A percentile compares a stretch with the other conserved stretches of the same genome.
Conservation (phyloP, 1,140 invertebrate species). For the Glossosoma conforme region DNA sequence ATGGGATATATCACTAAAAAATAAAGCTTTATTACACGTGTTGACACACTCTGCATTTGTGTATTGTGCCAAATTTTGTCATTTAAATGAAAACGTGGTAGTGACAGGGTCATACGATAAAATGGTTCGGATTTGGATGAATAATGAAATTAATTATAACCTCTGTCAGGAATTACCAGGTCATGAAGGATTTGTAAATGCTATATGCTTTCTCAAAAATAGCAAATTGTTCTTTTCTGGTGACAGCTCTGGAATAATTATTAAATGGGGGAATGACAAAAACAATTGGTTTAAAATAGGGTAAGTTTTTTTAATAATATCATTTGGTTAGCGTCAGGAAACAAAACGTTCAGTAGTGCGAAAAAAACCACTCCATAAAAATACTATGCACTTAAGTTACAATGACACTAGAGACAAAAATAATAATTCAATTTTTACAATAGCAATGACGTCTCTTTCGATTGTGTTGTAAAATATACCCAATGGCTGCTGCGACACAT, state of each 20-base stretch:
- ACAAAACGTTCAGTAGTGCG: no score
- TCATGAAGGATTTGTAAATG: slow-evolving; percentile 35
- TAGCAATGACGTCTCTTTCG: no score
- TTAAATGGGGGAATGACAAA: slow-evolving; percentile 33
- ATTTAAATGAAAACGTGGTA: slow-evolving; percentile 28
- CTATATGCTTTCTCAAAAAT: slow-evolving; percentile 33
- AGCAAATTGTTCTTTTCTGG: slow-evolving; percentile 31
- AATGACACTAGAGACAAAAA: no score
- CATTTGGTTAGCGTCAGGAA: no score
- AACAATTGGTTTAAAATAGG: slow-evolving; percentile 29
- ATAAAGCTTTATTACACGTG: slow-evolving; percentile 27
- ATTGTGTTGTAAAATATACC: no score
- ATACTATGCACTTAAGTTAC: no score
- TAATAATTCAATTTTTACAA: no score
- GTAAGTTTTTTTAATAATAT: slow-evolving; percentile 18
- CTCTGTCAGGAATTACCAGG: slow-evolving; percentile 33
- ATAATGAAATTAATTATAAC: slow-evolving; percentile 21
- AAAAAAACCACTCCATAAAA: no score
- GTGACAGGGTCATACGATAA: slow-evolving; percentile 36
- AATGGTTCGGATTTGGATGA: slow-evolving; percentile 34
- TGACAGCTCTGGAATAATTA: slow-evolving; percentile 34
- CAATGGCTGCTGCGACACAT: no score
- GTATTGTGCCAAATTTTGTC: slow-evolving; percentile 33
- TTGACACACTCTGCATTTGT: slow-evolving; percentile 36
- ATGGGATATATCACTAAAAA: slow-evolving; percentile 29